Conservation (phyloP, 1,140 invertebrate species). For the Ladona fulva region DNA sequence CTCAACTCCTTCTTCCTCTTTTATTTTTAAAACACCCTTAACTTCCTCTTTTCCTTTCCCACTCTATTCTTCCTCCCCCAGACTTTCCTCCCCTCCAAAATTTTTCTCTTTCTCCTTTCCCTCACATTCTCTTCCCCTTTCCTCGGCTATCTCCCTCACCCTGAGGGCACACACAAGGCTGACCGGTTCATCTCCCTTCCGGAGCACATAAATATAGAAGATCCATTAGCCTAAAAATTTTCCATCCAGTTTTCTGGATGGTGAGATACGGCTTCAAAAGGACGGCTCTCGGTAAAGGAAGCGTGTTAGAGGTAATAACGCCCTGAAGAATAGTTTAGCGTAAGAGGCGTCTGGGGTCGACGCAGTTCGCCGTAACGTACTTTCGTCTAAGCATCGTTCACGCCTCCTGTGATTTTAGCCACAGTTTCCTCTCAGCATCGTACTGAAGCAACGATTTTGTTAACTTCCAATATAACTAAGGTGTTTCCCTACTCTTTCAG, state of each 20-base stretch:
- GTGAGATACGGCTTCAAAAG: conserved; percentile 8
- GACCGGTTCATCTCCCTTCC: not conserved
- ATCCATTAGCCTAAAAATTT: conserved; percentile 7
- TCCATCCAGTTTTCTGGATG: conserved; percentile 8
- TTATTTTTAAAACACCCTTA: no score
- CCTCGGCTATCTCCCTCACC: conserved; percentile 19
- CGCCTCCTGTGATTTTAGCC: no score
- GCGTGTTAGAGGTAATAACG: not conserved
- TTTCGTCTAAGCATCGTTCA: no score
- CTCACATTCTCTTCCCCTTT: conserved; percentile 24
- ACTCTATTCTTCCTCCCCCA: conserved; percentile 13
- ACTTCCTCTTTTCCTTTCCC: conserved; percentile 21
- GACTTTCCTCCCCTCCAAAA: conserved; percentile 17
- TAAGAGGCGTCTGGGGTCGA: not conserved
- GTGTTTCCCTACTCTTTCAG: no score
- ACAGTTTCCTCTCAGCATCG: no score
- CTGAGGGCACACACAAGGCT: not conserved
- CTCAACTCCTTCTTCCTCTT: no score
- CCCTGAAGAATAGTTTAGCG: not conserved
- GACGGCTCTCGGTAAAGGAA: not conserved
- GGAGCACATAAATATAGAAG: conserved; percentile 3
- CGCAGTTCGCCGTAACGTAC: no score
- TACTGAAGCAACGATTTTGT: no score
- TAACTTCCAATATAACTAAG: no score
- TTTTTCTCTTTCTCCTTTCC: conserved; percentile 17